Evolutionary conservation across 2,797 vertebrate genomes (phyloP), one percentile per base, ranked within the genome.

Genomic region (Clamator glandarius): DNA sequence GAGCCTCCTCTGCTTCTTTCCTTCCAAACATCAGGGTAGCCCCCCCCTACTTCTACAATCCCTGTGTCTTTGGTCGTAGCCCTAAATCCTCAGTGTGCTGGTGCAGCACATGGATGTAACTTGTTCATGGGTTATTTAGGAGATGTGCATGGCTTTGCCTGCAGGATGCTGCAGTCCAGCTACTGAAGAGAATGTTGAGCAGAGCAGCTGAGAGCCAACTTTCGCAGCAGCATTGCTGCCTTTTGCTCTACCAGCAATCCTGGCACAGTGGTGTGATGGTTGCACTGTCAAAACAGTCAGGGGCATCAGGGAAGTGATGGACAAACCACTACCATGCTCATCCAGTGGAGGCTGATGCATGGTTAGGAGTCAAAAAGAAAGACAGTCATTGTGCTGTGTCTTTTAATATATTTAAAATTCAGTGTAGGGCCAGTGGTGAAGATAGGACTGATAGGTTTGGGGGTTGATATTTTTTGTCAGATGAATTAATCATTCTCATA

Each of bases 21-120:
- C 31, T 8, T 23, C 28, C 0, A 0, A 50, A n/a, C 6, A 0
- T 4, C 5, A 1, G 26, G 8, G 8, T 58, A 44, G 39, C 14
- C 0, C 3, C 2, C 8, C 9, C 2, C 3, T 31, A 25, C 8
- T 11, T 6, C 18, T 54, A 48, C 14, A 50, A 46, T 44, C 41
- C 46, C 18, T 5, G 7, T 35, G 5, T 58, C 51, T 66, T 66
- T 82, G 52, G 50, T 31, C 29, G 46, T 15, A 84, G 63, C 26
- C n/a, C 19, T 0, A 1, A 76, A 55, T 6, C 14, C 69, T 42
- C 28, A 11, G 9, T 58, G 69, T 68, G 54, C 33, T 89, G 69
- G 31, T 33, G 29, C 35, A 59, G 83, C 29, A 58, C 73, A 44
- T 0, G 3, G 8, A 13, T 81, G 24, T 5, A 2, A 12, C 41